These are phyloP conservation scores for Ciona savignyi DNA, from an alignment of 23 tunicate genomes.

Conservation along the genomic window DNA sequence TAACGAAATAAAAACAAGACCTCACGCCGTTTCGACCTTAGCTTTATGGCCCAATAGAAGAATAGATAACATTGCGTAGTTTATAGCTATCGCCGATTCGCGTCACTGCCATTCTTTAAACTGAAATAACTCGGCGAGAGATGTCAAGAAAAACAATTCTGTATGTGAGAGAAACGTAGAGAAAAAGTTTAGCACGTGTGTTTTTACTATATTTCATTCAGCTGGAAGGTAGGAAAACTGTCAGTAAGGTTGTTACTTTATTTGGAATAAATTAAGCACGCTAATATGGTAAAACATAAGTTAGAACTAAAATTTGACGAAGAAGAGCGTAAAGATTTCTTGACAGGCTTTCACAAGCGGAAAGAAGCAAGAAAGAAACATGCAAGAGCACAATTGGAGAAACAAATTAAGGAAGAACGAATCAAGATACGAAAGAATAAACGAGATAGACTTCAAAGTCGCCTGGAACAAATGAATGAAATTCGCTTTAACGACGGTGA, in stretches of 20 bases:
- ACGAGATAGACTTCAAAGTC: constrained; percentile 42
- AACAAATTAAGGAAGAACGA: constrained; percentile 45
- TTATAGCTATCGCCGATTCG: no score
- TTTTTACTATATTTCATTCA: no score
- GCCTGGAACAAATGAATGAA: constrained; percentile 61
- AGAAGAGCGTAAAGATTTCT: constrained; percentile 50
- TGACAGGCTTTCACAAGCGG: constrained; percentile 76
- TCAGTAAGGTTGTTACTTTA: background rate
- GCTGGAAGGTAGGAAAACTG: no score
- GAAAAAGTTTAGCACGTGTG: no score
- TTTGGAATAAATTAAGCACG: background rate
- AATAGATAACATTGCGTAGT: no score
- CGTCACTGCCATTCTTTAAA: no score
- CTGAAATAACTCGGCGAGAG: no score
- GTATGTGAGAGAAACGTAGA: no score
- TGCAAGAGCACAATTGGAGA: constrained; percentile 42
- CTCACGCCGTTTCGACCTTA: no score
- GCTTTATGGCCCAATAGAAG: no score
- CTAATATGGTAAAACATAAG: background rate
- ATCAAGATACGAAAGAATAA: constrained; percentile 40
- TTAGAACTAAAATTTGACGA: constrained; percentile 31
- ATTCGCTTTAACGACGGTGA: background rate
- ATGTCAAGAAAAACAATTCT: no score
- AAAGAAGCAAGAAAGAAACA: constrained; percentile 69
- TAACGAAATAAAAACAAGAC: no score